Evolutionary conservation across 2,113 vertebrate genomes (phyloP).

Genomic region (Bubo scandiacus): DNA sequence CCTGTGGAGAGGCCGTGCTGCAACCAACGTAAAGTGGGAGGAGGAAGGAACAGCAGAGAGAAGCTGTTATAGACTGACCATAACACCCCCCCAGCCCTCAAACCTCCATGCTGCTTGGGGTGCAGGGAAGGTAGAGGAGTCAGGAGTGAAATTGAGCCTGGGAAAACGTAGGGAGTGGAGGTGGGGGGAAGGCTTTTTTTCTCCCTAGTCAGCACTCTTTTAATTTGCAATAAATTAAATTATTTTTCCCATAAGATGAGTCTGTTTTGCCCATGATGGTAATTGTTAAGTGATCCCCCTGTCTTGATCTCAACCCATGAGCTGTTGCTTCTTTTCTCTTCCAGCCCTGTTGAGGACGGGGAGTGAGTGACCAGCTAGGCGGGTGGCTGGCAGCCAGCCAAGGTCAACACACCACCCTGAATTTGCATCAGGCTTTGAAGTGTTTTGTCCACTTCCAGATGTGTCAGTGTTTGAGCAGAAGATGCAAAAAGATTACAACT

Average conservation of each 20-base stretch:
- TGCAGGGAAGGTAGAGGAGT: neutral
- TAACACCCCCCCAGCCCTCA: neutral
- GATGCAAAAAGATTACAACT: neutral
- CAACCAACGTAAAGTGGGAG: neutral
- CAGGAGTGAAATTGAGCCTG: neutral
- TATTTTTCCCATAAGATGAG: neutral
- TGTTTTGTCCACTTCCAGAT: neutral
- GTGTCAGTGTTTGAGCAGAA: neutral
- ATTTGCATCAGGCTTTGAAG: neutral
- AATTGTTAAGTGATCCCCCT: neutral
- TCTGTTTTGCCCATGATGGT: neutral
- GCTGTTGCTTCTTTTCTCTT: neutral
- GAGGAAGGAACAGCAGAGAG: neutral
- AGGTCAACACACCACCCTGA: neutral
- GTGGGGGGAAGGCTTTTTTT: neutral
- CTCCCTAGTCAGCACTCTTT: neutral
- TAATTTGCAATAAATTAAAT: neutral
- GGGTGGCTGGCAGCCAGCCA: neutral
- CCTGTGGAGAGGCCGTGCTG: neutral
- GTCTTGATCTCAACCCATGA: neutral
- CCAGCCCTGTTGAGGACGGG: neutral
- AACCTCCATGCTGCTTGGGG: rapidly evolving
- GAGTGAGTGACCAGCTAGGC: rapidly evolving
- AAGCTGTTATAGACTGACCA: neutral
- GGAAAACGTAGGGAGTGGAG: neutral